These are phyloP conservation scores for Sebastes matsubarae DNA, from an alignment of 2,797 vertebrate species.

Conservation along the genomic window DNA sequence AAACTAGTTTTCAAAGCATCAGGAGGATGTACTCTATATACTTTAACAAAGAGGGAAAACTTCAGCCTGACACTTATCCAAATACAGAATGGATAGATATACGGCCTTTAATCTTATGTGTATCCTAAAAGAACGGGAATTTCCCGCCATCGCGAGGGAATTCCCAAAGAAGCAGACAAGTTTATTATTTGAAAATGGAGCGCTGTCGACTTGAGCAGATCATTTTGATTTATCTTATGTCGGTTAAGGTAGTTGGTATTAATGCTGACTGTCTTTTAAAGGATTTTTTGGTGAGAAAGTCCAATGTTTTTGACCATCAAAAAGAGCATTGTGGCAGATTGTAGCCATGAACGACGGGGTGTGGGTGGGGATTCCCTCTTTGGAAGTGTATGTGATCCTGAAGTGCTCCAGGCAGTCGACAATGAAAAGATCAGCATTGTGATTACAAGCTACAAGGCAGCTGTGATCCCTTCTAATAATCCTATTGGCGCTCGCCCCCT, in stretches of 20 bases:
- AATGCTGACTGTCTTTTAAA: slow-evolving; percentile 14
- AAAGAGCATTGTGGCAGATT: slow-evolving; percentile 39
- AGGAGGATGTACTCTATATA: slow-evolving; percentile 47
- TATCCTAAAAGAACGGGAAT: slow-evolving; percentile 83
- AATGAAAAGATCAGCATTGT: slow-evolving; percentile 66
- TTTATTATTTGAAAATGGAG: slow-evolving; percentile 64
- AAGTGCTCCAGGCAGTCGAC: slow-evolving; percentile 52
- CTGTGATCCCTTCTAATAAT: slow-evolving; percentile 56
- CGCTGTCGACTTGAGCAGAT: slow-evolving; percentile 44
- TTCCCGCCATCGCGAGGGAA: slow-evolving; percentile 80
- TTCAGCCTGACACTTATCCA: slow-evolving; percentile 66
- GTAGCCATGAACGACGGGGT: slow-evolving; percentile 33
- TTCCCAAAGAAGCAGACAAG: slow-evolving; percentile 72
- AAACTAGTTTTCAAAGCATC: slow-evolving; percentile 49
- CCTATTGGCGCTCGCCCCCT: slow-evolving; percentile 22
- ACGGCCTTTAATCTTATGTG: slow-evolving; percentile 79
- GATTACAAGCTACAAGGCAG: slow-evolving; percentile 68
- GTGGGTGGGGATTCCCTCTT: slow-evolving; percentile 61
- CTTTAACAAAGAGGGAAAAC: slow-evolving; percentile 40
- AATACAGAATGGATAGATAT: slow-evolving; percentile 70
- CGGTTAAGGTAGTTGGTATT: slow-evolving; percentile 24
- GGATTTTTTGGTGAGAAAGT: slow-evolving; percentile 34
- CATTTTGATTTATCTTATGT: slow-evolving; percentile 38
- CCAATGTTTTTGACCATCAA: slow-evolving; percentile 21
- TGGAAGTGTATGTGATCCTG: slow-evolving; percentile 55